Conservation (phyloP, 1,140 invertebrate genomes). For the Ylistrum balloti region DNA sequence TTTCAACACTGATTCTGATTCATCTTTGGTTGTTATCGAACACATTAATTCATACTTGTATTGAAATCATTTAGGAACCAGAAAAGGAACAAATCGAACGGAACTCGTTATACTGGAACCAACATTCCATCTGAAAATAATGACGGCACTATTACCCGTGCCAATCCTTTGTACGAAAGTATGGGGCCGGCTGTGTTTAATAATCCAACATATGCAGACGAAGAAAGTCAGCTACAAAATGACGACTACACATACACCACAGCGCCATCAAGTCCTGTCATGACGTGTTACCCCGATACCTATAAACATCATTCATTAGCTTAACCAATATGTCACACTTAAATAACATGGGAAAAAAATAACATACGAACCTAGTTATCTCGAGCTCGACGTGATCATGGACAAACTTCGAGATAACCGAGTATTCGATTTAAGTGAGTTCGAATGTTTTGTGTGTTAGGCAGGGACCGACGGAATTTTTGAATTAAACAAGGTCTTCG, state of each 20-base stretch:
- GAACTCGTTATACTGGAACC: not conserved
- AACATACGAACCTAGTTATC: too few species aligned
- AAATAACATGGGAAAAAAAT: too few species aligned
- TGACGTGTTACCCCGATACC: not conserved
- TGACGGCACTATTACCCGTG: not conserved
- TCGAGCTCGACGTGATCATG: too few species aligned
- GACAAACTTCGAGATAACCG: too few species aligned
- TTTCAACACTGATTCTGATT: too few species aligned
- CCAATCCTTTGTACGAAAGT: not conserved
- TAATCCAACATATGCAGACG: not conserved
- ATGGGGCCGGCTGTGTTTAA: not conserved
- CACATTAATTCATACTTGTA: too few species aligned
- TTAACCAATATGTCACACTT: not conserved
- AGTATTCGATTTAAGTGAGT: too few species aligned
- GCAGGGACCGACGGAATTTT: too few species aligned
- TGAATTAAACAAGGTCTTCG: too few species aligned
- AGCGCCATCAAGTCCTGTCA: not conserved
- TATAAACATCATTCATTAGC: not conserved
- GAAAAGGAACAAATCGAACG: conserved; percentile 15
- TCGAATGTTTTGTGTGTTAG: too few species aligned
- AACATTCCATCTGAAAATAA: conserved; percentile 3
- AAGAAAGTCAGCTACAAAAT: not conserved
- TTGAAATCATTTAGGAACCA: not conserved
- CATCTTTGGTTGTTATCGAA: too few species aligned
- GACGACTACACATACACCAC: not conserved